phyloP scores from a whole-genome alignment of 2,888 invertebrate genomes.

The Octonoba sinensis region DNA sequence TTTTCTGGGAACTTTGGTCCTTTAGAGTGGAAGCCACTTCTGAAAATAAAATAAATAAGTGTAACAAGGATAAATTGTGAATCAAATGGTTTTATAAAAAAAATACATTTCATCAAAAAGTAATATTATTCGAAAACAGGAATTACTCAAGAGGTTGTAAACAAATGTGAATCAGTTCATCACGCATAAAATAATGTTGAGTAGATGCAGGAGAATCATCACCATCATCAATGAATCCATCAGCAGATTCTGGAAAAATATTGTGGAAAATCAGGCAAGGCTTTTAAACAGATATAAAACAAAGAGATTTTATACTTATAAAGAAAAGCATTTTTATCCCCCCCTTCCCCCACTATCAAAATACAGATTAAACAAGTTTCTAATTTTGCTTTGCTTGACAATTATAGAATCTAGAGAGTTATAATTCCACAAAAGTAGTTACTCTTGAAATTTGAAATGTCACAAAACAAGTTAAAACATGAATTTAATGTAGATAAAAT shows the following conservation, averaged over 20 bases:
- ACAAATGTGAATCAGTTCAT: slow-evolving; percentile 64
- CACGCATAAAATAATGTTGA: slow-evolving; percentile 63
- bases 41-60: slow-evolving; percentile 11
- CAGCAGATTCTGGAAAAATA: slow-evolving; percentile 31
- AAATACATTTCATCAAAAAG: neutral
- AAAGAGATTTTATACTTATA: too few relatives aligned
- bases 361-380: too few relatives aligned
- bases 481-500: too few relatives aligned
- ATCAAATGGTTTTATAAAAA: neutral
- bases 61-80: neutral
- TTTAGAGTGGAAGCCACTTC: slow-evolving; percentile 38
- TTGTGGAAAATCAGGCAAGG: neutral
- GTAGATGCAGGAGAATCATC: slow-evolving; percentile 43
- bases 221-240: slow-evolving; percentile 36
- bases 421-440: too few relatives aligned
- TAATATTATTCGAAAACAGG: neutral
- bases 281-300: neutral
- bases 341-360: too few relatives aligned
- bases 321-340: too few relatives aligned
- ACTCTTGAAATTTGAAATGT: too few relatives aligned
- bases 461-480: too few relatives aligned
- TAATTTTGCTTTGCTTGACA: too few relatives aligned
- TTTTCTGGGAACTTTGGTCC: slow-evolving; percentile 49
- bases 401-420: too few relatives aligned
- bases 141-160: slow-evolving; percentile 60